Evolutionary conservation across 2,888 invertebrate species (phyloP).

Genomic region (Teleogryllus oceanicus): DNA sequence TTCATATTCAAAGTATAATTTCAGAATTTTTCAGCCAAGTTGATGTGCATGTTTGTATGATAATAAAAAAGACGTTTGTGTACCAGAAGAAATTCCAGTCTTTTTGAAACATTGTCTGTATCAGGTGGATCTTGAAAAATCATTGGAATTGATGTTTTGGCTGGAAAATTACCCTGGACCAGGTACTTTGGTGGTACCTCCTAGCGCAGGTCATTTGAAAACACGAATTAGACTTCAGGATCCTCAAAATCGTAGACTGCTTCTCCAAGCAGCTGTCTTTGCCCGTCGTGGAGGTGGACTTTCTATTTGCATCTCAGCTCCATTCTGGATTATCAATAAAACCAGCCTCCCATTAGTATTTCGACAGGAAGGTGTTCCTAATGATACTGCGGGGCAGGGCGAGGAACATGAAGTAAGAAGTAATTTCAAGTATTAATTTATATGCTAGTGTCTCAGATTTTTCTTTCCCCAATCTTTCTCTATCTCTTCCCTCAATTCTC

Average conservation of each 20-base stretch:
- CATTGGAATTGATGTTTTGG: constrained; percentile 69
- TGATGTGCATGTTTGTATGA: no score
- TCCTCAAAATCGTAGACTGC: constrained; percentile 65
- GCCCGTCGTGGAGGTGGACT: constrained; percentile 56
- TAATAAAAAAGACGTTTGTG: no score
- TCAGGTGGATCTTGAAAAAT: constrained; percentile 68
- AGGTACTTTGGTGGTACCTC: constrained; percentile 56
- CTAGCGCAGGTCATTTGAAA: constrained; percentile 54
- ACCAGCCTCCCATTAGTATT: constrained; percentile 94
- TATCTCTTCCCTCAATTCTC: no score
- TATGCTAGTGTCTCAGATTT: no score
- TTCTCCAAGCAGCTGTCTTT: constrained; percentile 66
- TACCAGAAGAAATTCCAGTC: not conserved
- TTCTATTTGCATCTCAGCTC: constrained; percentile 70
- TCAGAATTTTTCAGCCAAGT: no score
- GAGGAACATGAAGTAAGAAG: constrained; percentile 75
- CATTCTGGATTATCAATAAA: constrained; percentile 95
- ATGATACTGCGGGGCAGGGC: constrained; percentile 83
- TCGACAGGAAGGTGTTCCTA: constrained; percentile 77
- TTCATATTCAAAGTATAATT: no score
- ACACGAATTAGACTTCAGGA: constrained; percentile 74
- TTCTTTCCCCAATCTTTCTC: no score
- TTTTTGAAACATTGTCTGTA: constrained; percentile 26
- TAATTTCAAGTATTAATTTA: no score
- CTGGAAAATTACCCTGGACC: constrained; percentile 80